A percentile compares a stretch with the other conserved stretches of the same genome.
phyloP scores from a whole-genome alignment of 2,113 vertebrate genomes.

The Brachirus orientalis region DNA sequence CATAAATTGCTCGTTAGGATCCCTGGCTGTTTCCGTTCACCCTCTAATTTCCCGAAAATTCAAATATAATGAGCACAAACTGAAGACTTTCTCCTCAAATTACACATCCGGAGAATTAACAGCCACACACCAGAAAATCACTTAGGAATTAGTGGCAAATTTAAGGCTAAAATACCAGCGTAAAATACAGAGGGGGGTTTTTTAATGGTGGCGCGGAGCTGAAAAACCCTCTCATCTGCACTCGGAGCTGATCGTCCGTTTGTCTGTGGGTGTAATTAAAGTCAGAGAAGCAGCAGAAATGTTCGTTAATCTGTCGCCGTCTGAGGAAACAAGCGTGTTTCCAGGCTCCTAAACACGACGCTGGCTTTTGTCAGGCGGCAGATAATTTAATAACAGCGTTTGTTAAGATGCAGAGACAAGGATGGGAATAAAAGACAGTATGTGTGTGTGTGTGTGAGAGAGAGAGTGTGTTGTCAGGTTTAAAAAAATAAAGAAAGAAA shows the following conservation, averaged over 20 bases:
- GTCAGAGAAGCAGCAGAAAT: constrained; percentile 9
- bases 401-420: constrained; percentile 19
- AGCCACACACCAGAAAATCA: constrained; percentile 19
- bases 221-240: constrained; percentile 7
- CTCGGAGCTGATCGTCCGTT: constrained; percentile 10
- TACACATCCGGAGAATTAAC: constrained; percentile 6
- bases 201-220: background rate
- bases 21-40: background rate
- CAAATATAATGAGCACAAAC: constrained; percentile 12
- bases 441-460: constrained; percentile 1
- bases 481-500: too few relatives aligned
- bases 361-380: constrained; percentile 31
- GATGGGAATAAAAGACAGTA: constrained; percentile 9
- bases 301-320: constrained; percentile 41
- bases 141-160: constrained; percentile 22
- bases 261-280: constrained; percentile 52
- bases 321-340: constrained; percentile 44
- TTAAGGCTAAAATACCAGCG: constrained; percentile 3
- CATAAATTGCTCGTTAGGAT: background rate
- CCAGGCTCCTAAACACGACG: constrained; percentile 40
- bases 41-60: background rate
- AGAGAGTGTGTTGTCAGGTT: too few relatives aligned
- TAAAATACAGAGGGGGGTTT: background rate
- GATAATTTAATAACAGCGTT: constrained; percentile 48
- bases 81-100: background rate